Conservation (phyloP, 2,797 vertebrate genomes). For the Chrysocyon brachyurus region DNA sequence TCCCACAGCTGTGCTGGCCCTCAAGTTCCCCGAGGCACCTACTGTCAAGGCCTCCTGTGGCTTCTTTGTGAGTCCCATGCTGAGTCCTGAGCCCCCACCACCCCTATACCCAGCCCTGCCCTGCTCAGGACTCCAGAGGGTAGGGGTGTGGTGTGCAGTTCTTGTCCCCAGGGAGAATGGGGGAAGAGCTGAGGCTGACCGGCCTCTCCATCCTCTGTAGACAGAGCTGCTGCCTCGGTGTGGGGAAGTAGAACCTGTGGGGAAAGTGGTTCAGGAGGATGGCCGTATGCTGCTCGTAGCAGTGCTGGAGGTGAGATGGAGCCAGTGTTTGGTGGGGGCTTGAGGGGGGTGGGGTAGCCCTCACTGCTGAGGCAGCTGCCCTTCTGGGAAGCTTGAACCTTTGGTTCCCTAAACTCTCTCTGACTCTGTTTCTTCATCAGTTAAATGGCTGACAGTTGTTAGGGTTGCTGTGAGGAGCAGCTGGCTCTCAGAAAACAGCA, state of each 20-base stretch:
- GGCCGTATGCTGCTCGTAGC: conserved; percentile 96
- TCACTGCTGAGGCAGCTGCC: rapidly evolving
- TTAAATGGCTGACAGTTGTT: conserved; percentile 39
- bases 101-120: background rate
- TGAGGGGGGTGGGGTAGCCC: background rate
- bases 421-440: background rate
- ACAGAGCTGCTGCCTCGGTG: conserved; percentile 97
- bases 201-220: conserved; percentile 87
- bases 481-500: conserved; percentile 17
- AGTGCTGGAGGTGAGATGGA: conserved; percentile 94
- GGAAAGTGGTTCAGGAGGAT: conserved; percentile 95
- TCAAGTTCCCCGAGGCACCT: conserved; percentile 98
- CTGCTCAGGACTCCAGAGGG: conserved; percentile 8
- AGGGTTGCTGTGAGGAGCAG: conserved; percentile 7
- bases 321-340: background rate
- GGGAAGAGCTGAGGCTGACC: conserved; percentile 41
- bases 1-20: conserved; percentile 94
- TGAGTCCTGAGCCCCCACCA: background rate
- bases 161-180: conserved; percentile 1
- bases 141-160: background rate
- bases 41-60: conserved; percentile 98
- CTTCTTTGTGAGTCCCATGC: conserved; percentile 95
- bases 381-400: background rate
- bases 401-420: conserved; percentile 58
- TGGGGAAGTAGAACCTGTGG: conserved; percentile 94